Conservation (phyloP, 1,140 invertebrate species). For the Halesus radiatus region DNA sequence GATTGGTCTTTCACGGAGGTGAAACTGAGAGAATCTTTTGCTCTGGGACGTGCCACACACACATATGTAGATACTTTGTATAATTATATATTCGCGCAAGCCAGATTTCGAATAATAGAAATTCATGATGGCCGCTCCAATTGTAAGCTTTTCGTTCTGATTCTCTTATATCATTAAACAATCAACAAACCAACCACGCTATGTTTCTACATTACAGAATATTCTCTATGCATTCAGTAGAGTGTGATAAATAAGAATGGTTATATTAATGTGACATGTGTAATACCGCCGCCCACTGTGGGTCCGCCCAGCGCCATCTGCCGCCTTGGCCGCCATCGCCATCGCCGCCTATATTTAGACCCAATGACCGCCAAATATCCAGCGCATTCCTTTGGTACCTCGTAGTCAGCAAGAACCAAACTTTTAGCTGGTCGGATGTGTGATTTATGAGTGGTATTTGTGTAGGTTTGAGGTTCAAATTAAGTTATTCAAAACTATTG, state of each 20-base stretch:
- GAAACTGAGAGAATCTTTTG: no score
- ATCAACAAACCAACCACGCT: not conserved
- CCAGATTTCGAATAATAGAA: no score
- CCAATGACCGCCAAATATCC: slow-evolving; percentile 10
- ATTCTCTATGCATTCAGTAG: not conserved
- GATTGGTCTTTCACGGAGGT: no score
- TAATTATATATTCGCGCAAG: no score
- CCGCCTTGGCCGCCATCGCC: not conserved
- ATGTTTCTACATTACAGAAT: not conserved
- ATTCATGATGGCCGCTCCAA: no score
- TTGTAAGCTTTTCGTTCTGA: no score
- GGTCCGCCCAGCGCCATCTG: slow-evolving; percentile 34
- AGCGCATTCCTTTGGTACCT: not conserved
- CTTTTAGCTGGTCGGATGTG: not conserved
- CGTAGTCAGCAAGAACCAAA: not conserved
- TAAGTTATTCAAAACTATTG: no score
- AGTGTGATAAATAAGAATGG: not conserved
- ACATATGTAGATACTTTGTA: no score
- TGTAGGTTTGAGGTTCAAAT: not conserved
- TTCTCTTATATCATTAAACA: not conserved
- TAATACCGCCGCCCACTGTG: slow-evolving; percentile 1
- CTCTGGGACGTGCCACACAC: no score
- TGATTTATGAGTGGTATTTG: not conserved
- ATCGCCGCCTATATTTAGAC: slow-evolving; percentile 25
- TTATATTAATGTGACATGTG: slow-evolving; percentile 15